Evolutionary conservation across 2,113 vertebrate genomes (phyloP).

Genomic region (Clupea harengus): DNA sequence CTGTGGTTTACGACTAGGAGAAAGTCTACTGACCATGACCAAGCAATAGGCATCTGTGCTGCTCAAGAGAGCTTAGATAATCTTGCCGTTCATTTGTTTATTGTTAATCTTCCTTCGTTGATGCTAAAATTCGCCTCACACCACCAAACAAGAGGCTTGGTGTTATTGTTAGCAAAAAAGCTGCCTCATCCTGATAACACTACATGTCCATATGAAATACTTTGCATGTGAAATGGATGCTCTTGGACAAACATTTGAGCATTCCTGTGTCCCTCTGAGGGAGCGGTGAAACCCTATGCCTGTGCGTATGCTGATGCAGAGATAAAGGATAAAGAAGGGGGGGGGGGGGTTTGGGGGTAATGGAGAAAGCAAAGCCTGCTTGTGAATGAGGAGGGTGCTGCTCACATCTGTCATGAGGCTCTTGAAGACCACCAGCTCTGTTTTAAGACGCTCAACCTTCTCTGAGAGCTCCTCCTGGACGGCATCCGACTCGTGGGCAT

Average conservation of each 20-base stretch:
- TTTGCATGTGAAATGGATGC: constrained; percentile 10
- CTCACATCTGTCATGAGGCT: constrained; percentile 88
- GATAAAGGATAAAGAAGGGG: neutral
- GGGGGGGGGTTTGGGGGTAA: neutral
- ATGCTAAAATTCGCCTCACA: neutral
- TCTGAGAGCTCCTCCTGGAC: constrained; percentile 81
- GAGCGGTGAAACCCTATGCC: constrained; percentile 6
- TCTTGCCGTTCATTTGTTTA: constrained; percentile 21
- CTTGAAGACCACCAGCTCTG: constrained; percentile 86
- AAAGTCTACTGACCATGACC: neutral
- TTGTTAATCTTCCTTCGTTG: neutral
- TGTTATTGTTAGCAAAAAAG: neutral
- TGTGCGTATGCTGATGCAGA: neutral
- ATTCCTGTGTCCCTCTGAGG: neutral
- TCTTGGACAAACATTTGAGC: constrained; percentile 9
- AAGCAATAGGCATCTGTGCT: constrained; percentile 38
- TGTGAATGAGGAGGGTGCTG: constrained; percentile 39
- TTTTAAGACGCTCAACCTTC: constrained; percentile 82
- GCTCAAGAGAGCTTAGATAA: neutral
- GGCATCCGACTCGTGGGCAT: constrained; percentile 78
- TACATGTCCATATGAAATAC: neutral
- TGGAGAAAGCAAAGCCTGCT: neutral
- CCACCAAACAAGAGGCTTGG: neutral
- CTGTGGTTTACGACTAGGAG: constrained; percentile 34
- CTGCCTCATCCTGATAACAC: neutral